phyloP scores from a whole-genome alignment of 2,888 invertebrate genomes.

The Calameuta idolon region DNA sequence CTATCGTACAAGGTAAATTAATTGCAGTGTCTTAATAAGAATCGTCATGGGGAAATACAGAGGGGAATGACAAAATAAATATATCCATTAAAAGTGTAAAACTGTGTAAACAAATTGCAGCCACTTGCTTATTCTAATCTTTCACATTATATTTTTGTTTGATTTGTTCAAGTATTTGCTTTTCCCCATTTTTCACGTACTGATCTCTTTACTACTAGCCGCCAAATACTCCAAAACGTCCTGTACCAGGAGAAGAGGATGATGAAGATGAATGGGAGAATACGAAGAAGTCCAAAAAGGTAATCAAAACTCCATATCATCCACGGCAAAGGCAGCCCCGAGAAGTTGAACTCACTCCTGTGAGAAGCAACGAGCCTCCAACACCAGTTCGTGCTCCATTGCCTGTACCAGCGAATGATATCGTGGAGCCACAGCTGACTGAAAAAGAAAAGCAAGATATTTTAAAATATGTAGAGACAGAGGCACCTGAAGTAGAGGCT shows the following conservation, averaged over 20 bases:
- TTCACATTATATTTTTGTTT: neutral
- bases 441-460: constrained; percentile 85
- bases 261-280: constrained; percentile 76
- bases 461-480: constrained; percentile 84
- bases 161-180: constrained; percentile 9
- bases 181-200: neutral
- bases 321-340: constrained; percentile 62
- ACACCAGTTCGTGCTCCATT: constrained; percentile 61
- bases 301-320: constrained; percentile 68
- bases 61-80: no score
- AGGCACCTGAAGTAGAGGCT: constrained; percentile 85
- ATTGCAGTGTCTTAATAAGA: constrained; percentile 8
- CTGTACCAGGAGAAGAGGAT: constrained; percentile 74
- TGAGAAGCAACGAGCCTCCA: constrained; percentile 48
- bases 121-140: neutral
- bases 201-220: constrained; percentile 70
- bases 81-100: constrained; percentile 1
- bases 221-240: constrained; percentile 84
- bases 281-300: constrained; percentile 70
- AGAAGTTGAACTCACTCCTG: constrained; percentile 40
- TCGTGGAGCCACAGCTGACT: constrained; percentile 73
- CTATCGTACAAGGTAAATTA: constrained; percentile 65
- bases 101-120: neutral
- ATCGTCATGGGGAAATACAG: no score
- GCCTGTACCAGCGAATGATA: constrained; percentile 69